Base-by-base conservation (phyloP, 1,140 invertebrate genomes). In the Achatina immaculata region DNA sequence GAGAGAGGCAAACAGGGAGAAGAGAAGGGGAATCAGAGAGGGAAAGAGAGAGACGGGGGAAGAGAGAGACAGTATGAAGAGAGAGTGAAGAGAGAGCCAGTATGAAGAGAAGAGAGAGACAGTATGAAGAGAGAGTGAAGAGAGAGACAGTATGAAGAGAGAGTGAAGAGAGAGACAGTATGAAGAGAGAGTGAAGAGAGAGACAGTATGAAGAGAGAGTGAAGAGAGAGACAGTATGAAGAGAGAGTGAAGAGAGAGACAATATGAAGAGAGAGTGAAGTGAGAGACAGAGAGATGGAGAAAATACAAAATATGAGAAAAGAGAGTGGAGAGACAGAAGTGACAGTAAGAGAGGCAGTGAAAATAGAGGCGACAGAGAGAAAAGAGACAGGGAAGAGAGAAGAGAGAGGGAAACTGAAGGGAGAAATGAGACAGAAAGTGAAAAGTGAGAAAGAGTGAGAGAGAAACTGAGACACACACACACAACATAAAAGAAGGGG, bases 21-120 rank as follows among this genome's bases (percentile, higher is more conserved):
- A 75, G 40, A 75, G 72, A 48, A 42, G 45, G 40, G 43, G 72
- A 48, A 4, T 19, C 6, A 48, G n/a, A 31, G 40, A 75, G 40
- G 45, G 40, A 48, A 4, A 51, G 72, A 75, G 40, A 75, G 72
- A 75, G 72, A 51, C 4, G 19, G 40, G 45, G 40, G 45, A 28
- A 75, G 40, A 75, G 72, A 75, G 34, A 48, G 45, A 51, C 3
- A 43, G 34, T 21, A 31, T 19, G 40, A 75, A 19, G 36, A 38
- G n/a, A 28, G n/a, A 28, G n/a, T 7, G n/a, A 24, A 66, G 34
- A 28, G 62, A 66, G 62, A 66, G 24, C 7, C 6, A 34, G 24
- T 11, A 24, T 7, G 62, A 66, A 24, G n/a, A 24, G n/a, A 28
- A 34, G 62, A 66, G 62, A 66, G n/a, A 66, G 62, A 66, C 9